These are phyloP conservation scores for Callaeas wilsoni DNA, from an alignment of 2,113 vertebrate species.

Conservation along the genomic window DNA sequence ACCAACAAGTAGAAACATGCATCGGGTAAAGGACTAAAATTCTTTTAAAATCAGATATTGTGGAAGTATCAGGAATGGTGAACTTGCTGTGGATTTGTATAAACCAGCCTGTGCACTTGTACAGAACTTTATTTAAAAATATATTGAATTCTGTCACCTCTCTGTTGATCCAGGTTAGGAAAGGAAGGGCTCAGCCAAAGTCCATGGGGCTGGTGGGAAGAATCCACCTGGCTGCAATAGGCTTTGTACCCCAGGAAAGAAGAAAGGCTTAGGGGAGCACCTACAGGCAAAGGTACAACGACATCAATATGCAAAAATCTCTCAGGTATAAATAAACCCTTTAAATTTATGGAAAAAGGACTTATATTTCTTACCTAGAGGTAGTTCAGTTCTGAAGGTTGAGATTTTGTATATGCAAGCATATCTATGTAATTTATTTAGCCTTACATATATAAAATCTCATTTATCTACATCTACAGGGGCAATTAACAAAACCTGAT, in stretches of 20 bases:
- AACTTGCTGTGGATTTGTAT: not conserved
- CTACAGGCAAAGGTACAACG: slow-evolving; percentile 1
- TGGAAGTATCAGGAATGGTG: not conserved
- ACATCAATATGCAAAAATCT: slow-evolving; percentile 56
- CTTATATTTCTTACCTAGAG: slow-evolving; percentile 55
- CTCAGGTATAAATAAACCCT: slow-evolving; percentile 59
- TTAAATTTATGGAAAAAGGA: slow-evolving; percentile 10
- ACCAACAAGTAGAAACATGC: not conserved
- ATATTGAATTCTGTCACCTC: not conserved
- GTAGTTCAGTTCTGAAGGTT: not conserved
- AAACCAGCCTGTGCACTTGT: not conserved
- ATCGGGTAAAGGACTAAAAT: not conserved
- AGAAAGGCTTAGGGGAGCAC: not conserved
- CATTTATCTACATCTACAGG: not conserved
- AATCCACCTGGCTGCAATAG: not conserved
- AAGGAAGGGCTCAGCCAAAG: not conserved
- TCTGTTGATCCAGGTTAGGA: not conserved
- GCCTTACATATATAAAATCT: not conserved
- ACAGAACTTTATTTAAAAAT: not conserved
- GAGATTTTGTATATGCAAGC: not conserved
- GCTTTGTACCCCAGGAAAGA: not conserved
- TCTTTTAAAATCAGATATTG: not conserved
- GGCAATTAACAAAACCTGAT: not conserved
- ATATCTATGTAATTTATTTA: not conserved
- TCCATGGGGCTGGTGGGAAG: not conserved